Evolutionary conservation across 2,888 invertebrate species (phyloP), one percentile per base, ranked within the genome.

Genomic region (Blastobasis adustella): DNA sequence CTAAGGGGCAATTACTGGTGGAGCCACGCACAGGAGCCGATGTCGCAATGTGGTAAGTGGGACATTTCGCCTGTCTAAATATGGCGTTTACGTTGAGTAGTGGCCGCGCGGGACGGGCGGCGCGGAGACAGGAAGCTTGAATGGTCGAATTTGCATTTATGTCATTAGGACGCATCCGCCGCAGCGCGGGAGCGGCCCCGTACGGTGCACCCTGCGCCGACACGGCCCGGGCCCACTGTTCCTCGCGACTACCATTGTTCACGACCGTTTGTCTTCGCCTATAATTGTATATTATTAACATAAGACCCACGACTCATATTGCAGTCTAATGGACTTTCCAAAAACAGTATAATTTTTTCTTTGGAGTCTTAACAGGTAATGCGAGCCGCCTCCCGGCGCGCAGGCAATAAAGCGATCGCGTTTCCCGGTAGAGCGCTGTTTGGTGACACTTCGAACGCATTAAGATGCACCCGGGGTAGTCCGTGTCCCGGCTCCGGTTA

Each of bases 111-210:
- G 49, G 48, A 53, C 44, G 45, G 54, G 54, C 56, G 54, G 60
- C 62, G 52, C 56, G 60, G 65, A 69, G 62, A 70, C 81, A 81
- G 84, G 85, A 85, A 81, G 71, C 71, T 67, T 55, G 66, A 79
- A 82, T 79, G 78, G 74, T 72, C 78, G 71, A 82, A 85, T 84
- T 83, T 83, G 85, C 84, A 84, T 83, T 82, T 79, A 82, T 81
- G 78, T 78, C 71, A 82, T 85, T 82, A 79, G 73, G 65, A 59
- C 65, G 76, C 77, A 78, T 84, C 84, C 84, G 83, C 55, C 58
- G 62, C 59, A 54, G 48, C 40, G 82, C 55, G 56, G 63, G 53
- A 23, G 23, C 23, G 23, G 23, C 42, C n/a, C 40, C 51, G 51
- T 47, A 47, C 51, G 44, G 47, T 51, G 51, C 51, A 51, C 47